Evolutionary conservation across 2,113 vertebrate genomes (phyloP).

Genomic region (Coreoperca whiteheadi): DNA sequence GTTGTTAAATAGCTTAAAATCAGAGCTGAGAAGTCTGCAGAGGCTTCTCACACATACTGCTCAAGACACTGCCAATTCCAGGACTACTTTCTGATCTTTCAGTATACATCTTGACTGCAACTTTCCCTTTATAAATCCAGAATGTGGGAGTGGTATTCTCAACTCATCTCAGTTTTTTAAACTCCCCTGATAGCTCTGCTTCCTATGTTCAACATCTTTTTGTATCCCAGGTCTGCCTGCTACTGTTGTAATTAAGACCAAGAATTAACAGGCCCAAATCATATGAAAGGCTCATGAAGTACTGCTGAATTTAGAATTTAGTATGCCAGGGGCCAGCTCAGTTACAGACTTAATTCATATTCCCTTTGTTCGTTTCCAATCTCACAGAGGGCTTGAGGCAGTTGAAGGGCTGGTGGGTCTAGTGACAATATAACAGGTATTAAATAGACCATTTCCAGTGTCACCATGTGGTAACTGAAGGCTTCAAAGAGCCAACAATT

Average conservation of each 20-base stretch:
- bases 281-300: conserved; percentile 77
- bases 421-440: conserved; percentile 76
- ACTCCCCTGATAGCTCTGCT: conserved; percentile 55
- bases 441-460: conserved; percentile 72
- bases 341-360: conserved; percentile 76
- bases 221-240: conserved; percentile 51
- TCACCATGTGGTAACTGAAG: conserved; percentile 68
- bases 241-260: conserved; percentile 75
- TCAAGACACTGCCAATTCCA: conserved; percentile 57
- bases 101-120: conserved; percentile 57
- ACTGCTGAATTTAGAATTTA: conserved; percentile 57
- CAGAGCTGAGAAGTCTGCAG: conserved; percentile 46
- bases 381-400: conserved; percentile 60
- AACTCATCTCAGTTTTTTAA: conserved; percentile 41
- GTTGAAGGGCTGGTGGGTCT: conserved; percentile 50
- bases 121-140: conserved; percentile 54
- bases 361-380: conserved; percentile 76
- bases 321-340: conserved; percentile 65
- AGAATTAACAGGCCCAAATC: conserved; percentile 72
- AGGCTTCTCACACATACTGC: conserved; percentile 31
- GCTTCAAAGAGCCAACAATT: conserved; percentile 76
- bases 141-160: conserved; percentile 59
- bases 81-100: conserved; percentile 49
- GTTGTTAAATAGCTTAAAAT: conserved; percentile 68
- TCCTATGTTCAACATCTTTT: conserved; percentile 64